A percentile compares a stretch with the other conserved stretches of the same genome.
phyloP scores from a whole-genome alignment of 2,888 invertebrate genomes.

The Dryobota labecula region DNA sequence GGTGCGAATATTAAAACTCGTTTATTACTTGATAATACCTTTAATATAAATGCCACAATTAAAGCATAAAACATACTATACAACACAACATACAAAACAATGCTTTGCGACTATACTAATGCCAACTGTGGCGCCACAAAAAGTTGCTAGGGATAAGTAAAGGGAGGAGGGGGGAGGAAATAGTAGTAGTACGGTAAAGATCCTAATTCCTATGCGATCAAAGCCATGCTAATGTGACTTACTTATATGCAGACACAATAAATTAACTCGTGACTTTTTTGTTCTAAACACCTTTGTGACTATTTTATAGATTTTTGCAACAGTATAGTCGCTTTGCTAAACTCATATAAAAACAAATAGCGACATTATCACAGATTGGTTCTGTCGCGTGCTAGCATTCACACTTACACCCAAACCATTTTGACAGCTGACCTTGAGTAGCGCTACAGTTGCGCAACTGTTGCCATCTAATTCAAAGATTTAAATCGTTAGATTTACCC shows the following conservation, averaged over 20 bases:
- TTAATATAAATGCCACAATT: conserved; percentile 28
- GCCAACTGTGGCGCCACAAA: conserved; percentile 10
- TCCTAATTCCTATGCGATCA: not conserved
- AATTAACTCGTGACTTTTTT: not conserved
- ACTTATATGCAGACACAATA: not conserved
- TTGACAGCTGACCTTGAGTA: conserved; percentile 8
- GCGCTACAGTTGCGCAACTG: conserved; percentile 27
- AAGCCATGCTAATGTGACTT: not conserved
- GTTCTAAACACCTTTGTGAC: not conserved
- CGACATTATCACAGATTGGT: conserved; percentile 41
- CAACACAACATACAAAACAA: conserved; percentile 23
- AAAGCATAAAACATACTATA: conserved; percentile 28
- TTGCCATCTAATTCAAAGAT: not conserved
- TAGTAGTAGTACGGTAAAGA: too few species aligned
- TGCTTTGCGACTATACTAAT: conserved; percentile 1
- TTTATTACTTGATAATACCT: conserved; percentile 23
- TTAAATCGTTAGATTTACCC: too few species aligned
- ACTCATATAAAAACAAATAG: conserved; percentile 5
- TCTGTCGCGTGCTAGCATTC: conserved; percentile 26
- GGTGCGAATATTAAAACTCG: conserved; percentile 20
- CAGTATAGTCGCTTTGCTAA: conserved; percentile 16
- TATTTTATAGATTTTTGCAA: not conserved
- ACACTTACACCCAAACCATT: conserved; percentile 22
- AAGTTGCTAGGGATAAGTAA: not conserved
- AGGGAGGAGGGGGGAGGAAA: too few species aligned